A percentile compares a stretch with the other conserved stretches of the same genome.
phyloP scores from a whole-genome alignment of 2,888 invertebrate species.

The Sclerodermus sp. region DNA sequence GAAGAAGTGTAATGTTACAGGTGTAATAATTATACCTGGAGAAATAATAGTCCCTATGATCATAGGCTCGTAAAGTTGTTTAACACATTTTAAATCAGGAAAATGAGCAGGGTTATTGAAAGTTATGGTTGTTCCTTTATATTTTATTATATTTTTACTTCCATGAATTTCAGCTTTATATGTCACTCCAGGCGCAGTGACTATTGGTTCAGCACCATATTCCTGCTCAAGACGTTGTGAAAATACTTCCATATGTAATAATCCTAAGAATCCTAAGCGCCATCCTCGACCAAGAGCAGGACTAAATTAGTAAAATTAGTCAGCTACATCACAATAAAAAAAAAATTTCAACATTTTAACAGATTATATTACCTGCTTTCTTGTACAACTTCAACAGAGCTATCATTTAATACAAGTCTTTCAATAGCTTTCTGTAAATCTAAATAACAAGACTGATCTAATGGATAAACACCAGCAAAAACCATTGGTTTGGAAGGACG shows the following conservation, averaged over 20 bases:
- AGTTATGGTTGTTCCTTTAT: slow-evolving; percentile 63
- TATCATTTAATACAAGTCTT: slow-evolving; percentile 91
- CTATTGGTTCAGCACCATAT: slow-evolving; percentile 76
- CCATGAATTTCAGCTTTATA: slow-evolving; percentile 79
- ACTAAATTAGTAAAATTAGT: slow-evolving; percentile 58
- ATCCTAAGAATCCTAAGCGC: slow-evolving; percentile 83
- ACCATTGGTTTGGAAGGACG: slow-evolving; percentile 77
- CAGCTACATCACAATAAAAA: too few relatives aligned
- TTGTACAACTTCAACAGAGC: slow-evolving; percentile 78
- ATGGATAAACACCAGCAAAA: slow-evolving; percentile 87
- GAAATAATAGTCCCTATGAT: slow-evolving; percentile 88
- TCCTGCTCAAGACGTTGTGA: slow-evolving; percentile 84
- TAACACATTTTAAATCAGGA: slow-evolving; percentile 69
- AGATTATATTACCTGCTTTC: slow-evolving; percentile 79
- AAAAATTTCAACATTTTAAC: too few relatives aligned
- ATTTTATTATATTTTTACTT: slow-evolving; percentile 70
- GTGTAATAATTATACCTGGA: slow-evolving; percentile 61
- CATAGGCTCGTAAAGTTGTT: slow-evolving; percentile 82
- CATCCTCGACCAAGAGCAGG: slow-evolving; percentile 87
- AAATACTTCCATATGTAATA: slow-evolving; percentile 87
- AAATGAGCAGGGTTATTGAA: slow-evolving; percentile 76
- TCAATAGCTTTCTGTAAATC: slow-evolving; percentile 80
- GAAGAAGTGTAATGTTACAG: not conserved
- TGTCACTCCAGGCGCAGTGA: slow-evolving; percentile 85
- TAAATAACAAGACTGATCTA: slow-evolving; percentile 83